Evolutionary conservation across 1,140 invertebrate genomes (phyloP).

Genomic region (Papilio dardanus): DNA sequence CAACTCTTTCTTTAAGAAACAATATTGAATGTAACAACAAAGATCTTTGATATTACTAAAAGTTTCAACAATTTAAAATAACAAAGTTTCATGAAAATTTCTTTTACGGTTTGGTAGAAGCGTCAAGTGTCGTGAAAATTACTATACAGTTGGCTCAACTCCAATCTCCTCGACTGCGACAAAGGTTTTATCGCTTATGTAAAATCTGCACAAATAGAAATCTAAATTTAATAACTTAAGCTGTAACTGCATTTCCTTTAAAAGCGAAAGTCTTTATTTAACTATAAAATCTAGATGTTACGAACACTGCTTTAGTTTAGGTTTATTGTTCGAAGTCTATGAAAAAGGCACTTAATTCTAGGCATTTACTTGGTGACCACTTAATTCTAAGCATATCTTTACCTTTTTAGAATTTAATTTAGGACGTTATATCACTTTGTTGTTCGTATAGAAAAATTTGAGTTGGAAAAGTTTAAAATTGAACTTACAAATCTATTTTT

Average conservation of each 20-base stretch:
- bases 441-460: too few species aligned
- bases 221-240: conserved; percentile 8
- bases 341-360: too few species aligned
- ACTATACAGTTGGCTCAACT: conserved; percentile 28
- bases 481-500: too few species aligned
- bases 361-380: too few species aligned
- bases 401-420: too few species aligned
- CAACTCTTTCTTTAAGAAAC: neutral
- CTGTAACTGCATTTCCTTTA: conserved; percentile 2
- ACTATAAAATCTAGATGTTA: too few species aligned
- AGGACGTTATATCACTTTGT: too few species aligned
- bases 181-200: conserved; percentile 34
- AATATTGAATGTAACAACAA: conserved; percentile 8
- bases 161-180: conserved; percentile 20
- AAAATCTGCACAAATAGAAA: conserved; percentile 26
- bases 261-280: neutral
- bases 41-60: neutral
- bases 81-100: conserved; percentile 29
- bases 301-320: too few species aligned
- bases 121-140: conserved; percentile 33
- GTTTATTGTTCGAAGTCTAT: too few species aligned
- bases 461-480: too few species aligned
- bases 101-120: conserved; percentile 20
- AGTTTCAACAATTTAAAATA: neutral
- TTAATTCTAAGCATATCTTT: too few species aligned